Conservation (phyloP, 2,113 vertebrate genomes). For the Leptodactylus fuscus region DNA sequence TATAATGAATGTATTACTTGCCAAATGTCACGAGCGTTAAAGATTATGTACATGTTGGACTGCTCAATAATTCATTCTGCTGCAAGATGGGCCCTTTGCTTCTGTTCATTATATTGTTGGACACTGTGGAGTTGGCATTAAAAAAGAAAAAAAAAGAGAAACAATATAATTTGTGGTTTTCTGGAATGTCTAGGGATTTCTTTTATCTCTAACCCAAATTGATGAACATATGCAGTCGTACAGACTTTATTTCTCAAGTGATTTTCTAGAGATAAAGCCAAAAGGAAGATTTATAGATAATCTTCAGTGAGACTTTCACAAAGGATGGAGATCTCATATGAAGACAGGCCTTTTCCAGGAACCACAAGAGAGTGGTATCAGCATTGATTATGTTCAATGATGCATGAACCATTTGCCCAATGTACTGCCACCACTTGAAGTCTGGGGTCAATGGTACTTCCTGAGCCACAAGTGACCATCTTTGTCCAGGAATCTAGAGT, state of each 20-base stretch:
- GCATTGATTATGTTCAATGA: too few relatives aligned
- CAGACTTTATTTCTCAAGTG: background rate
- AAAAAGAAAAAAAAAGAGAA: background rate
- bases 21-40: constrained; percentile 38
- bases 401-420: too few relatives aligned
- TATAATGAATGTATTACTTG: constrained; percentile 38
- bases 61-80: constrained; percentile 29
- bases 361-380: too few relatives aligned
- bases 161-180: background rate
- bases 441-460: background rate
- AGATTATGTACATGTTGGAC: constrained; percentile 26
- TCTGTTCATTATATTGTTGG: background rate
- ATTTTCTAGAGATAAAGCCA: background rate
- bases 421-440: background rate
- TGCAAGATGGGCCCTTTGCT: background rate
- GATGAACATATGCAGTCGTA: background rate
- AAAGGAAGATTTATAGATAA: background rate
- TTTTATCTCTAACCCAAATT: background rate
- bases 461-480: too few relatives aligned
- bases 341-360: background rate
- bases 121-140: background rate
- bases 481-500: too few relatives aligned
- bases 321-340: background rate
- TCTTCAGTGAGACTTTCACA: background rate
- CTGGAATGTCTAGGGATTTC: background rate